Conservation (phyloP, 2,888 invertebrate species). For the Zele albiditarsus region DNA sequence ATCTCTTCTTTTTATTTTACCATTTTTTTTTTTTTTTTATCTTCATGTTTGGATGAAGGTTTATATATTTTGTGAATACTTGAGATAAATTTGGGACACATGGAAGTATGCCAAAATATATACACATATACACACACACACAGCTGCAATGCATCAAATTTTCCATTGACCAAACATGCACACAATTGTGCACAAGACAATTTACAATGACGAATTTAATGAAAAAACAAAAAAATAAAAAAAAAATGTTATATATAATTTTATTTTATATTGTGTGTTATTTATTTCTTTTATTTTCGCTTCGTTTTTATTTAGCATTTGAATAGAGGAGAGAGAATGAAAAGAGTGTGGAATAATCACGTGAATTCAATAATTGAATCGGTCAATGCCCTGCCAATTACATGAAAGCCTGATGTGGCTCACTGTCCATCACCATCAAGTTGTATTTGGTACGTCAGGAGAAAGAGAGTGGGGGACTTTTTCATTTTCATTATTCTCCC, state of each 20-base stretch:
- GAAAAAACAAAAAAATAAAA: not conserved
- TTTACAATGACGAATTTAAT: not conserved
- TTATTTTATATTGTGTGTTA: not conserved
- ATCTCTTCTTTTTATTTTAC: not conserved
- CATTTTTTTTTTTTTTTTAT: constrained; percentile 11
- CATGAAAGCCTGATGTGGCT: constrained; percentile 24
- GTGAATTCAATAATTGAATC: constrained; percentile 36
- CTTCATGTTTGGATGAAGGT: not conserved
- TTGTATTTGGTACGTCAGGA: constrained; percentile 29
- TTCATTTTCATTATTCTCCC: constrained; percentile 37
- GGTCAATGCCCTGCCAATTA: constrained; percentile 42
- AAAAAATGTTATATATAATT: not conserved
- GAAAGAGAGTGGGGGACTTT: constrained; percentile 28
- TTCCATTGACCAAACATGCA: not conserved
- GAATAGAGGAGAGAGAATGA: not conserved
- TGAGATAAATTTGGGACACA: not conserved
- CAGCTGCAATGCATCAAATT: constrained; percentile 29
- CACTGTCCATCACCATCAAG: constrained; percentile 34
- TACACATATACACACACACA: constrained; percentile 2
- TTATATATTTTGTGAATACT: constrained; percentile 16
- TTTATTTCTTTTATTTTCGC: not conserved
- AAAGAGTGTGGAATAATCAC: constrained; percentile 18
- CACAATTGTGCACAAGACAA: not conserved
- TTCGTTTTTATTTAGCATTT: not conserved
- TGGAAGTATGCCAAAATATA: constrained; percentile 29